These are phyloP conservation scores for Galaxias olidus DNA, from an alignment of 2,797 vertebrate genomes.

Conservation along the genomic window DNA sequence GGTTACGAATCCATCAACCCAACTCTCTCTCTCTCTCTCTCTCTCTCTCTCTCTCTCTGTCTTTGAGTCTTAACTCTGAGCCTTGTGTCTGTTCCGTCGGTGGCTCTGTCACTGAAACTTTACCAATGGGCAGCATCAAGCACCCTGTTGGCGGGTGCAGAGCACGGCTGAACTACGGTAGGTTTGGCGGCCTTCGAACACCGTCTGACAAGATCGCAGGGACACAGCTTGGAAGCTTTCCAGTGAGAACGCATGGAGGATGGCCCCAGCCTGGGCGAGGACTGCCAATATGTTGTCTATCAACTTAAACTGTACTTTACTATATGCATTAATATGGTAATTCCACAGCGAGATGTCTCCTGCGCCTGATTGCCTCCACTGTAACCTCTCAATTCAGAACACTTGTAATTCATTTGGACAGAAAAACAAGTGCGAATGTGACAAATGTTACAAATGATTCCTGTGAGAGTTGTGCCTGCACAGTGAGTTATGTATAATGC, in stretches of 20 bases:
- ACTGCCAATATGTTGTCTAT: conserved; percentile 61
- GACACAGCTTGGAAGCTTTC: conserved; percentile 64
- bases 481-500: conserved; percentile 68
- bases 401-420: conserved; percentile 47
- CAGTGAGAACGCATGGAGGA: conserved; percentile 63
- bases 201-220: conserved; percentile 69
- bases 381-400: conserved; percentile 45
- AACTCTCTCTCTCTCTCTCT: too few relatives aligned
- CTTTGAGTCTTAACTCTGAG: too few relatives aligned
- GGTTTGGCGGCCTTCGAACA: conserved; percentile 61
- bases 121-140: conserved; percentile 73
- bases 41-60: too few relatives aligned
- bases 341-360: too few relatives aligned
- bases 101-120: conserved; percentile 44
- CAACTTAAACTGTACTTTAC: conserved; percentile 19
- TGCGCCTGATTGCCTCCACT: conserved; percentile 10
- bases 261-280: conserved; percentile 55
- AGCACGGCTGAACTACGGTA: conserved; percentile 61
- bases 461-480: conserved; percentile 55
- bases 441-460: conserved; percentile 51
- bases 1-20: too few relatives aligned
- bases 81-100: not conserved
- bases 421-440: conserved; percentile 28
- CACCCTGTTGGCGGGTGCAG: conserved; percentile 37
- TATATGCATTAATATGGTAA: not conserved